Evolutionary conservation across 2,797 vertebrate genomes (phyloP).

Genomic region (Betta splendens): DNA sequence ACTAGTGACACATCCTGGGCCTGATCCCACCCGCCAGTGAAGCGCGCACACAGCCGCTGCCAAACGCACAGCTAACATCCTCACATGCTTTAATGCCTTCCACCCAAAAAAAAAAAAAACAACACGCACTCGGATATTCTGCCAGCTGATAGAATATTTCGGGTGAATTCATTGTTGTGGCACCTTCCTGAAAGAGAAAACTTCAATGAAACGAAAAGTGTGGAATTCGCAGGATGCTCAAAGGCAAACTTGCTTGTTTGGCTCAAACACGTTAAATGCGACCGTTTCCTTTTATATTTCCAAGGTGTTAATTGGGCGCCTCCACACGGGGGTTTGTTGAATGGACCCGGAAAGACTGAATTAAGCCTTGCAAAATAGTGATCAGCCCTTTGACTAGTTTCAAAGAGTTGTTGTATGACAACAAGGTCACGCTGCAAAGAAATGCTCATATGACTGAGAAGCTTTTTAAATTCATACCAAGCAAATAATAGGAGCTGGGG

Average conservation of each 20-base stretch:
- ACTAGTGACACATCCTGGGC: conserved; percentile 73
- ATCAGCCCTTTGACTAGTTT: conserved; percentile 26
- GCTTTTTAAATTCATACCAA: conserved; percentile 1
- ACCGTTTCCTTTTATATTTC: conserved; percentile 41
- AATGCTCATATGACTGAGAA: conserved; percentile 4
- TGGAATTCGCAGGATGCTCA: conserved; percentile 28
- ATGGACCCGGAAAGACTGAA: conserved; percentile 35
- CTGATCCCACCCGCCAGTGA: conserved; percentile 62
- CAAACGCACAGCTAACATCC: conserved; percentile 62
- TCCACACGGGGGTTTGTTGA: conserved; percentile 42
- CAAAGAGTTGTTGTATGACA: conserved; percentile 4
- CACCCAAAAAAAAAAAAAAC: conserved; percentile 33
- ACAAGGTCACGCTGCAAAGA: conserved; percentile 26
- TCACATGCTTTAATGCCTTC: conserved; percentile 52
- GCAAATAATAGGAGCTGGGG: neutral
- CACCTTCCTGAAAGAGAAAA: conserved; percentile 24
- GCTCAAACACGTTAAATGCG: conserved; percentile 38
- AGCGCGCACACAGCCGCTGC: conserved; percentile 53
- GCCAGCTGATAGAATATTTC: conserved; percentile 38
- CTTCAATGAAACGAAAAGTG: conserved; percentile 33
- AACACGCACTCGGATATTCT: conserved; percentile 22
- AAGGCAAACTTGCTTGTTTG: conserved; percentile 37
- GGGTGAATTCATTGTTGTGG: conserved; percentile 36
- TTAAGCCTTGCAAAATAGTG: conserved; percentile 24
- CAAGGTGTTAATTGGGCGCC: conserved; percentile 62